Conservation (phyloP, 2,888 invertebrate species). For the Allolobophora icterica region DNA sequence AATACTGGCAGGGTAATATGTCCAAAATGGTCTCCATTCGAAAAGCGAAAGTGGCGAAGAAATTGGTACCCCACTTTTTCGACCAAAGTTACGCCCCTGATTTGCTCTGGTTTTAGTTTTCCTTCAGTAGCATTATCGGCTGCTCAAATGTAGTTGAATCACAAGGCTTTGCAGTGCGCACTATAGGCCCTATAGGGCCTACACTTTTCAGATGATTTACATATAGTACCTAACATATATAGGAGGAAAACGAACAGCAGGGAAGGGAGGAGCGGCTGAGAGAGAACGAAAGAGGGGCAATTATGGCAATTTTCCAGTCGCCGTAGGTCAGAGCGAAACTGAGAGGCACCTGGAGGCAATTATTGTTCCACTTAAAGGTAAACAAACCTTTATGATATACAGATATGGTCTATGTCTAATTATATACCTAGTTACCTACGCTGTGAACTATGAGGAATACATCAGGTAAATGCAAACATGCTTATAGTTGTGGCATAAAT, state of each 20-base stretch:
- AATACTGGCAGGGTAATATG: too few relatives aligned
- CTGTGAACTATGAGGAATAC: not conserved
- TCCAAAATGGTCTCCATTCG: too few relatives aligned
- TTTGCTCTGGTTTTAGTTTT: too few relatives aligned
- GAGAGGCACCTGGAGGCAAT: constrained; percentile 24
- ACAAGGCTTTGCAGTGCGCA: too few relatives aligned
- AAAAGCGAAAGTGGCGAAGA: too few relatives aligned
- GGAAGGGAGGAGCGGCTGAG: not conserved
- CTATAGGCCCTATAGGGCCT: too few relatives aligned
- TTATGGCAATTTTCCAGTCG: constrained; percentile 17
- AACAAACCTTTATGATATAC: constrained; percentile 12
- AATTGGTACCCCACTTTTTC: too few relatives aligned
- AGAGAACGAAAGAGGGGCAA: not conserved
- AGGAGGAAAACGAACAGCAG: not conserved
- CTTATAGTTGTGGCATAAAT: not conserved
- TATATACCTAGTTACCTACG: not conserved
- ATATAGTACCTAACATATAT: not conserved
- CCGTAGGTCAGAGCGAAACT: not conserved
- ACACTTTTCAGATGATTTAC: too few relatives aligned
- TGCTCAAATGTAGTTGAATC: too few relatives aligned
- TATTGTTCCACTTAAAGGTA: constrained; percentile 26
- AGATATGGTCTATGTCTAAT: not conserved
- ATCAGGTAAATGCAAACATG: not conserved
- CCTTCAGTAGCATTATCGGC: too few relatives aligned
- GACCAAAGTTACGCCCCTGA: too few relatives aligned